Base-by-base conservation (phyloP, 2,888 invertebrate genomes). In the Bursaphelenchus okinawaensis region DNA sequence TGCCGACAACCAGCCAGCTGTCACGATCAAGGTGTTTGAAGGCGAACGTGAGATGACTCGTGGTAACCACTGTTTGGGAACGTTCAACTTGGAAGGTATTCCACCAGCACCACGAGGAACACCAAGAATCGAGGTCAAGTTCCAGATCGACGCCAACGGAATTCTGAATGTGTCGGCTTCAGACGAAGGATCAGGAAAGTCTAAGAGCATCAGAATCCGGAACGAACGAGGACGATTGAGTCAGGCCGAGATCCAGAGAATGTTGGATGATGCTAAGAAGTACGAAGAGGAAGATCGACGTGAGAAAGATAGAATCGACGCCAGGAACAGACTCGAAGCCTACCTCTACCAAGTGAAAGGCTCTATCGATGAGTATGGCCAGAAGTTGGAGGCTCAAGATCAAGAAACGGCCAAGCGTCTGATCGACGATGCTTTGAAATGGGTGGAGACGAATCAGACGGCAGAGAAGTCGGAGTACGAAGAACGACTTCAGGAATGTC, bases 61-160 rank as follows among this genome's bases (percentile, higher is more conserved):
- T 83, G 92, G 92, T 81, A 93, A 93, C 75, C 78, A 95, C 85
- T 87, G 92, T 40, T 88, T 96, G 72, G 95, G 95, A 69, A 94
- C 93, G 84, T 96, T 96, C 85, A 94, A 95, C 84, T 87, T 96
- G 66, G 91, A 91, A 31, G 93, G 93, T 66, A 95, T 95, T 83
- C 93, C 94, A 9, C 93, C 94, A 31, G 84, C 94, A 89, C 68
- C 90, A 88, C 72, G 94, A 89, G 86, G 93, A 79, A 93, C 94
- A 83, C 93, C 93, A 67, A 86, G 87, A 74, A 87, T 87, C 75
- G 87, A 87, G 76, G 87, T 87, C 57, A 86, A 86, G 56, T 87
- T 87, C 76, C 87, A 87, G 72, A 85, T 87, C 70, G 87, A 87
- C 78, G 86, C 86, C 75, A 93, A 96, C 85, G 94, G 95, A 81